Conservation (phyloP, 2,113 vertebrate species). For the Rana temporaria region DNA sequence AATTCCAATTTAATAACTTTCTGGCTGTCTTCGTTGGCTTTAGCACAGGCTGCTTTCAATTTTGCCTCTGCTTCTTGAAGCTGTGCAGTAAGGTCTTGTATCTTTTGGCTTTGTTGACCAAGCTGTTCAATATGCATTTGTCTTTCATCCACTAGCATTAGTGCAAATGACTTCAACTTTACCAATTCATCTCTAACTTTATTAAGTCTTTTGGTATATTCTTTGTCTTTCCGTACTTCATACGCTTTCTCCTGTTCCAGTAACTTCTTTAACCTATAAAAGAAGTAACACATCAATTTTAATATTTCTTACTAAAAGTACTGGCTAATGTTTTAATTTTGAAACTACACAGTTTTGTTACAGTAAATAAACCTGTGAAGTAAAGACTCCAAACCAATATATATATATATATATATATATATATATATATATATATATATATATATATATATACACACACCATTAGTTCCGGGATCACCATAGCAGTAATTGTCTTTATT, state of each 20-base stretch:
- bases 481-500: no score
- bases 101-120: slow-evolving; percentile 87
- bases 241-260: slow-evolving; percentile 94
- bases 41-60: slow-evolving; percentile 69
- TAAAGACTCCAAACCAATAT: no score
- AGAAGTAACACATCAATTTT: slow-evolving; percentile 45
- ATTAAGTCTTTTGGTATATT: slow-evolving; percentile 83
- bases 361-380: no score
- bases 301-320: not conserved
- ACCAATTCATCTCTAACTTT: slow-evolving; percentile 89
- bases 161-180: slow-evolving; percentile 93
- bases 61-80: slow-evolving; percentile 87
- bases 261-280: slow-evolving; percentile 87
- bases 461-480: no score
- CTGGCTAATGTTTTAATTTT: no score
- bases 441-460: no score
- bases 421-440: no score
- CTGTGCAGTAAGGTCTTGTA: slow-evolving; percentile 86
- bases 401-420: no score
- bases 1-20: slow-evolving; percentile 85
- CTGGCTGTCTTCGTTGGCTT: slow-evolving; percentile 85
- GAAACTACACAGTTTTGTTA: no score
- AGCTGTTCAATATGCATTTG: slow-evolving; percentile 92
- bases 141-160: slow-evolving; percentile 95
- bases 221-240: slow-evolving; percentile 89